These are phyloP conservation scores for Phasia obesa DNA, from an alignment of 2,888 invertebrate genomes.

Conservation along the genomic window DNA sequence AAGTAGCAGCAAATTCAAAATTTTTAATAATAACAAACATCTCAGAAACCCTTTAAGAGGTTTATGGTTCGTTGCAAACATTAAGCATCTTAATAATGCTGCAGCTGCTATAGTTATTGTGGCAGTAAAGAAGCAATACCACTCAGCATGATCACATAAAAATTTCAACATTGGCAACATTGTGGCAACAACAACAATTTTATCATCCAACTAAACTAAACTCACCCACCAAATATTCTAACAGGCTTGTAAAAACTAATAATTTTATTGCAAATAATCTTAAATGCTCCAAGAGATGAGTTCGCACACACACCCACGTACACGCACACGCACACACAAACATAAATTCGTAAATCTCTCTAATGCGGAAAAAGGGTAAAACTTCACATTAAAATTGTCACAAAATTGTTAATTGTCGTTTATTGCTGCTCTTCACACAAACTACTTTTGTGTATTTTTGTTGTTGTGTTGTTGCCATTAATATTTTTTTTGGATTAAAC, in stretches of 20 bases:
- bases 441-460: background rate
- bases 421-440: background rate
- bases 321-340: background rate
- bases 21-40: conserved; percentile 41
- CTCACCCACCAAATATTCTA: background rate
- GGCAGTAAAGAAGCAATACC: conserved; percentile 20
- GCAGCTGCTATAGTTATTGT: background rate
- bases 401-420: conserved; percentile 44
- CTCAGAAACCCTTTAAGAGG: conserved; percentile 5
- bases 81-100: background rate
- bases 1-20: conserved; percentile 13
- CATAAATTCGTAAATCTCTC: background rate
- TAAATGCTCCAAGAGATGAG: too few relatives aligned
- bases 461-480: background rate
- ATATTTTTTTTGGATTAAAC: background rate
- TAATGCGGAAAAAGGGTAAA: conserved; percentile 8
- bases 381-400: conserved; percentile 47
- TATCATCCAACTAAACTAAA: background rate
- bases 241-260: background rate
- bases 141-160: conserved; percentile 36
- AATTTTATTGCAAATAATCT: too few relatives aligned
- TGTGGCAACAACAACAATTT: conserved; percentile 39
- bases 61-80: conserved; percentile 20
- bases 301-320: too few relatives aligned
- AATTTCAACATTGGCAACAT: conserved; percentile 60